phyloP scores from a whole-genome alignment of 2,797 vertebrate species.

The Mus spretus region DNA sequence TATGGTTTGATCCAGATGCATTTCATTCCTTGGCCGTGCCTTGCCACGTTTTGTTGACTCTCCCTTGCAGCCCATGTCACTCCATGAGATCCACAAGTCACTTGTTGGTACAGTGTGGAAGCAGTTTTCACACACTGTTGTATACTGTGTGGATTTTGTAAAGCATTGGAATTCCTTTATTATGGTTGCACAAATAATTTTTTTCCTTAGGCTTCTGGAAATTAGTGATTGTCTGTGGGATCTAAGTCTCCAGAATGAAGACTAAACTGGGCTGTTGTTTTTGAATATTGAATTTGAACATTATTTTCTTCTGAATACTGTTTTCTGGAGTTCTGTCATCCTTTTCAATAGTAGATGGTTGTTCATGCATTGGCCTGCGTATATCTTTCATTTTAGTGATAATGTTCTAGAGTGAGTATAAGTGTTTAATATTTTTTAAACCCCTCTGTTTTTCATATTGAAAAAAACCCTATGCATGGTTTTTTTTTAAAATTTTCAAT shows the following conservation, averaged over 20 bases:
- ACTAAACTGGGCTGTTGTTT: not conserved
- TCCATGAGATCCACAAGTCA: constrained; percentile 26
- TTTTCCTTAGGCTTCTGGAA: constrained; percentile 26
- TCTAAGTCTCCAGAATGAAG: constrained; percentile 1
- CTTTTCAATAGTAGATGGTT: not conserved
- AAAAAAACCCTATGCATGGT: not conserved
- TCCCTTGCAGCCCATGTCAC: not conserved
- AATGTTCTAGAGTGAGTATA: not conserved
- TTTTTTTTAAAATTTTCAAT: constrained; percentile 48
- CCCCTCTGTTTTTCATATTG: constrained; percentile 3
- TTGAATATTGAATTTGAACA: constrained; percentile 29
- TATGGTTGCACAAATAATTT: not conserved
- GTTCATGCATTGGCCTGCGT: not conserved
- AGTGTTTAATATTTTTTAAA: constrained; percentile 12
- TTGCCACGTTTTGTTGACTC: not conserved
- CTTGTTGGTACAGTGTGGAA: not conserved
- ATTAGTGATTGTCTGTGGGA: constrained; percentile 7
- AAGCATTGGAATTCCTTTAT: not conserved
- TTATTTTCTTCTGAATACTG: not conserved
- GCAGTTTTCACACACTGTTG: constrained; percentile 10
- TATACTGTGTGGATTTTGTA: not conserved
- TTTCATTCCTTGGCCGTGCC: constrained; percentile 1
- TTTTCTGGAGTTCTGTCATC: constrained; percentile 42
- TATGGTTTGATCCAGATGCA: constrained; percentile 1
- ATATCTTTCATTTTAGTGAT: constrained; percentile 6